Evolutionary conservation across 2,888 invertebrate species (phyloP), one percentile per base, ranked within the genome.

Genomic region (Ochropleura plecta): DNA sequence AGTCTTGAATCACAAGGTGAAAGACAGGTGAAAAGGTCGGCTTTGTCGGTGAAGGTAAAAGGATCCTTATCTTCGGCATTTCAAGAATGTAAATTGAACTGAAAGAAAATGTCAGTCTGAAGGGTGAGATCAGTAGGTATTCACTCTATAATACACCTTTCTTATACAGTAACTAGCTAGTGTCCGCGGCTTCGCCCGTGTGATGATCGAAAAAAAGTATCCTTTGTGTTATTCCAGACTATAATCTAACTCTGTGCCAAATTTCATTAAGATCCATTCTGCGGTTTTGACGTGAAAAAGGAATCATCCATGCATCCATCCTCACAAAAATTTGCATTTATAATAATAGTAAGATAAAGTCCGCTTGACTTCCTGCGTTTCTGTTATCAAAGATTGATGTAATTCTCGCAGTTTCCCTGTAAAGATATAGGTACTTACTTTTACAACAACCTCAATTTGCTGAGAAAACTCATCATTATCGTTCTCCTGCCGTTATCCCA

Each of bases 11-110:
- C 14, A 40, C 64, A 79, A 74, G 78, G 57, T 79, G 48, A 49
- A 55, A 66, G 57, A 55, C 70, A 81, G 70, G 78, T 81, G 66
- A 51, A 78, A 51, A 72, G 66, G 78, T 78, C 18, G 53, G 0
- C 3, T 1, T 14, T n/a, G 20, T 71, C n/a, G 59, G 49, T 67
- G 55, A 67, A 73, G 66, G 78, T 51, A 40, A 78, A 7, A 30
- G 0, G 20, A 78, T 77, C 0, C 14, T 62, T 62, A 72, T 64
- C 76, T 46, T 40, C 2, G 4, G 14, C 14, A 20, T 7, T 57
- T 40, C 51, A 5, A 44, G 70, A 70, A 57, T 70, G 44, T 42
- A 6, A 57, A 40, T 55, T 18, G 20, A 75, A 76, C 30, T 20
- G 60, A 51, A 44, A 0, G 44, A 62, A 62, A 76, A 76, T 46